These are phyloP conservation scores for Anthopleura xanthogrammica DNA, from an alignment of 92 coral and sea anemone species.

Conservation along the genomic window DNA sequence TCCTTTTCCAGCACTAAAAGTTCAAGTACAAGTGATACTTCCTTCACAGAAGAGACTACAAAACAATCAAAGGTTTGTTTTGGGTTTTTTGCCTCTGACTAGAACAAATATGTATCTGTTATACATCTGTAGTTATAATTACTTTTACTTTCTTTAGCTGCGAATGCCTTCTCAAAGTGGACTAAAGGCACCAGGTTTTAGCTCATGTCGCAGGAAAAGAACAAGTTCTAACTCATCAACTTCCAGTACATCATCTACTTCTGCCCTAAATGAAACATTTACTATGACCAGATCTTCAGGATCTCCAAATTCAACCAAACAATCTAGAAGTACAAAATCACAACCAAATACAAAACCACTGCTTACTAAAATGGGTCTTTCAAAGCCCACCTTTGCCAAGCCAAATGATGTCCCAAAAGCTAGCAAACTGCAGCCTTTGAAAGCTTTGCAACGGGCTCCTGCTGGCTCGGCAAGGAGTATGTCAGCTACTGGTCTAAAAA, in stretches of 20 bases:
- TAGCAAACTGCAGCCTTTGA: slow-evolving; percentile 81
- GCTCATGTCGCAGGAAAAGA: slow-evolving; percentile 47
- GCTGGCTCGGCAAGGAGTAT: slow-evolving; percentile 27
- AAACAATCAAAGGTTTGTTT: slow-evolving; percentile 31
- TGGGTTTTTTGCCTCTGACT: background rate
- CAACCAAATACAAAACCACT: slow-evolving; percentile 1
- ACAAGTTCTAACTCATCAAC: slow-evolving; percentile 79
- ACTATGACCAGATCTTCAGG: slow-evolving; percentile 29
- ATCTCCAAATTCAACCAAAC: slow-evolving; percentile 3
- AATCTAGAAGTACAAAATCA: background rate
- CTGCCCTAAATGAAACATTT: slow-evolving; percentile 65
- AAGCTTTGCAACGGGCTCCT: slow-evolving; percentile 67
- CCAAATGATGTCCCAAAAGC: slow-evolving; percentile 52
- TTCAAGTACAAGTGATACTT: slow-evolving; percentile 52
- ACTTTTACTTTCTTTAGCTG: background rate
- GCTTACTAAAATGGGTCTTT: slow-evolving; percentile 18
- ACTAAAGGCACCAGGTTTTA: slow-evolving; percentile 61
- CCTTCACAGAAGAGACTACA: slow-evolving; percentile 42
- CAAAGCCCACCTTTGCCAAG: slow-evolving; percentile 57
- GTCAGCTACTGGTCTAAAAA: slow-evolving; percentile 25
- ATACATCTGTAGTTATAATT: too few species aligned
- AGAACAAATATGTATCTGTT: too few species aligned
- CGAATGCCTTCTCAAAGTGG: slow-evolving; percentile 39
- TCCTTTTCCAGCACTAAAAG: slow-evolving; percentile 31
- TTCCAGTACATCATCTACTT: slow-evolving; percentile 67